Evolutionary conservation across 1,140 invertebrate genomes (phyloP).

Genomic region (Lasioglossum albipes): DNA sequence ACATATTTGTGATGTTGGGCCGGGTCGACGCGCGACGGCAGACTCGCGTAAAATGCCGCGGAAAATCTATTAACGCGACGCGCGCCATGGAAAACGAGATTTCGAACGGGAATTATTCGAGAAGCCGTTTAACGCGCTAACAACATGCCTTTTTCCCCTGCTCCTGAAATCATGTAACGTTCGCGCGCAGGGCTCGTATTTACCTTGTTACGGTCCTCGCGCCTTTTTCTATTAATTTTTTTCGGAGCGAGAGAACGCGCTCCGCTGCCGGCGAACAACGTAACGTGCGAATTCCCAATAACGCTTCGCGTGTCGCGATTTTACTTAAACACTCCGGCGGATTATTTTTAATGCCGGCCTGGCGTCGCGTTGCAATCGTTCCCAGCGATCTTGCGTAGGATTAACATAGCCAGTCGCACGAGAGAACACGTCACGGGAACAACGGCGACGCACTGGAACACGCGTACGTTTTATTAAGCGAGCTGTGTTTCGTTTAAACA

Average conservation of each 20-base stretch:
- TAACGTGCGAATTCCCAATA: conserved; percentile 30
- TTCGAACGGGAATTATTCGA: not conserved
- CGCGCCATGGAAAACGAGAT: not conserved
- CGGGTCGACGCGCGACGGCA: not conserved
- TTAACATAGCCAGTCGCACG: conserved; percentile 19
- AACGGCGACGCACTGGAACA: not conserved
- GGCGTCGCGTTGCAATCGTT: not conserved
- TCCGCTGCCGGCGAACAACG: not conserved
- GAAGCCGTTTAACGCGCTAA: conserved; percentile 6
- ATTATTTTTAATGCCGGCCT: conserved; percentile 27
- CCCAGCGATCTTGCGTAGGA: conserved; percentile 6
- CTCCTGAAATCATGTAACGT: not conserved
- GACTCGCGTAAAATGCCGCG: not conserved
- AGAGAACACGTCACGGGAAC: not conserved
- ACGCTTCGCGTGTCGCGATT: conserved; percentile 15
- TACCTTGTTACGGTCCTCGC: not conserved
- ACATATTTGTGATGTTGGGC: too few species aligned
- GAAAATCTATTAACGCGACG: conserved; percentile 15
- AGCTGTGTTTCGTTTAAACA: too few species aligned
- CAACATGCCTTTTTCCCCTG: too few species aligned
- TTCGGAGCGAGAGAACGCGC: not conserved
- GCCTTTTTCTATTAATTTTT: not conserved
- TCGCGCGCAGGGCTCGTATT: not conserved
- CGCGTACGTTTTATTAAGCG: conserved; percentile 2
- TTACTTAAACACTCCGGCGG: not conserved